These are phyloP conservation scores for Serrognathus titanus DNA, from an alignment of 2,888 invertebrate species.

Conservation along the genomic window DNA sequence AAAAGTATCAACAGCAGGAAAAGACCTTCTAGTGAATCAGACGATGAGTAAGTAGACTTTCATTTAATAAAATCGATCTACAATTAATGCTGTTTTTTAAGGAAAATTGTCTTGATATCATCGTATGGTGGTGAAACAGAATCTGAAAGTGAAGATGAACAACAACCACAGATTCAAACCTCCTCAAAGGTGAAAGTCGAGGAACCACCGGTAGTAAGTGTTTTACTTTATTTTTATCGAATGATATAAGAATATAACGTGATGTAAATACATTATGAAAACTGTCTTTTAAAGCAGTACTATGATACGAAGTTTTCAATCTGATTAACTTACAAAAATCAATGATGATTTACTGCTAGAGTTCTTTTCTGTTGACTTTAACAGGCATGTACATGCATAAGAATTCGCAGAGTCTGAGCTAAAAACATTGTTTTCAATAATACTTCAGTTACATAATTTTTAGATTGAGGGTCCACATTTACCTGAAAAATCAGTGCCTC, in stretches of 20 bases:
- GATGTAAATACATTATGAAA: constrained; percentile 9
- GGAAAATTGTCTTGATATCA: constrained; percentile 58
- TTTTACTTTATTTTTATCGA: constrained; percentile 6
- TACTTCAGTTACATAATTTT: not conserved
- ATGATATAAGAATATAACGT: not conserved
- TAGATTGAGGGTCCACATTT: not conserved
- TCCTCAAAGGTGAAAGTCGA: not conserved
- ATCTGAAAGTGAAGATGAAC: constrained; percentile 42
- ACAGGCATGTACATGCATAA: constrained; percentile 28
- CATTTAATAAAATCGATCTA: not conserved
- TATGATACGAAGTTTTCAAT: constrained; percentile 47
- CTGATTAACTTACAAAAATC: constrained; percentile 37
- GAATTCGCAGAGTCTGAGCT: constrained; percentile 45
- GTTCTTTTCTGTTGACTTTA: constrained; percentile 28
- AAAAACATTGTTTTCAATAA: not conserved
- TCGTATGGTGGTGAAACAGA: constrained; percentile 55
- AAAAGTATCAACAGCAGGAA: not conserved
- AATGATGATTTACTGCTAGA: constrained; percentile 47
- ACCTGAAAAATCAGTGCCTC: not conserved
- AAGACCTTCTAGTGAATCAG: constrained; percentile 29
- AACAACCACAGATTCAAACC: not conserved
- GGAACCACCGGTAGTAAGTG: not conserved
- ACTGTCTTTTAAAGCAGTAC: constrained; percentile 19
- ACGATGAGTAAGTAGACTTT: constrained; percentile 36
- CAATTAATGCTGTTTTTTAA: constrained; percentile 32